Evolutionary conservation across 1,140 invertebrate species (phyloP), one percentile per base, ranked within the genome.

Genomic region (Dysdera silvatica): DNA sequence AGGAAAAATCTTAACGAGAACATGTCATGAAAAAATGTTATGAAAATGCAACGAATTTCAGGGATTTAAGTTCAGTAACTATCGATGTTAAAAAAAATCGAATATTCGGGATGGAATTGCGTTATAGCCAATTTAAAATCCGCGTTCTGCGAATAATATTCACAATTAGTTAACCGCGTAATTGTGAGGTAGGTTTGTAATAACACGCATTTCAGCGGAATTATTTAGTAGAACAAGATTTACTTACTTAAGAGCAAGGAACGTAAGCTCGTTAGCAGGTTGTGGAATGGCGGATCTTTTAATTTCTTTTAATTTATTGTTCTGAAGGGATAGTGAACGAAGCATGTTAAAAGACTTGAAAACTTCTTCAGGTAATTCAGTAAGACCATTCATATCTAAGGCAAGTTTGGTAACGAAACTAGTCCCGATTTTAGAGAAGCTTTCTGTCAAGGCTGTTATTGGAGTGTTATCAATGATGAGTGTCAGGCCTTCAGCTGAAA

Each of bases 211-310:
- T n/a, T n/a, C n/a, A n/a, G n/a, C n/a, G n/a, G n/a, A n/a, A n/a
- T n/a, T n/a, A n/a, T n/a, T n/a, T n/a, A n/a, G n/a, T n/a, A n/a
- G n/a, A n/a, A n/a, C n/a, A 7, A 4, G 24, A 2, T 7, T 16
- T 20, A 55, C 52, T 56, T 49, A 63, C 61, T 55, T 63, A n/a
- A 63, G 23, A 40, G 48, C 41, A 6, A 63, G 43, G n/a, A 48
- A 63, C n/a, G 55, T 41, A 2, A 63, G n/a, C 6, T 49, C 56
- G 4, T 56, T 56, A 8, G 61, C 61, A 4, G 61, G 61, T 32
- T 12, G 48, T 2, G 61, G 26, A 1, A 63, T 2, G n/a, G 56
- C 49, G n/a, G 52, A 48, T 18, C 61, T 55, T 3, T 52, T 55
- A 12, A 63, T 26, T 1, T 41, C 48, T 1, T 32, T 63, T 0